These are phyloP conservation scores for Zenarchopterus dispar DNA, from an alignment of 2,797 vertebrate species.

Conservation along the genomic window DNA sequence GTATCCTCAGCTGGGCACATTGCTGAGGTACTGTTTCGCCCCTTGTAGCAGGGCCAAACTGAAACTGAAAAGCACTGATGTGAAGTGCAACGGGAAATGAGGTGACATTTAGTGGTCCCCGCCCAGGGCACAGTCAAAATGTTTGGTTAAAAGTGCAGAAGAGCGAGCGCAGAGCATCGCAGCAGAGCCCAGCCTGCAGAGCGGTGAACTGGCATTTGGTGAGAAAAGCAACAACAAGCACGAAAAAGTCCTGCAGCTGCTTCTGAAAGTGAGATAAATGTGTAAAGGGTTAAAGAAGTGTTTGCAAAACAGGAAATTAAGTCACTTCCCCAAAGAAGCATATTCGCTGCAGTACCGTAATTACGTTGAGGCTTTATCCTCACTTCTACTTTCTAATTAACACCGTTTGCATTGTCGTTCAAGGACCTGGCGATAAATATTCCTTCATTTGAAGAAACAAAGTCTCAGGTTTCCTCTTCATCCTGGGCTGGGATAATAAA, in stretches of 20 bases:
- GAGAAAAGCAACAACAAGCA: constrained; percentile 13
- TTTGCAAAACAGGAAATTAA: constrained; percentile 74
- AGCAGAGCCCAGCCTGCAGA: constrained; percentile 6
- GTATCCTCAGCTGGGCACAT: constrained; percentile 31
- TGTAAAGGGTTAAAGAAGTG: constrained; percentile 56
- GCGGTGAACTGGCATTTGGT: not conserved
- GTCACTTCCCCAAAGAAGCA: constrained; percentile 65
- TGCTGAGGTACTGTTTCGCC: constrained; percentile 46
- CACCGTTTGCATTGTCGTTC: constrained; percentile 2
- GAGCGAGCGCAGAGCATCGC: constrained; percentile 45
- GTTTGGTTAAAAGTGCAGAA: constrained; percentile 31
- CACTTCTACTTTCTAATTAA: constrained; percentile 62
- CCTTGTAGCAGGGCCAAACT: constrained; percentile 33
- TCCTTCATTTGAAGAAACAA: not conserved
- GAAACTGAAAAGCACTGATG: constrained; percentile 58
- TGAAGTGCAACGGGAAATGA: constrained; percentile 57
- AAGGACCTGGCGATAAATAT: not conserved
- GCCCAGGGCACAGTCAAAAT: constrained; percentile 51
- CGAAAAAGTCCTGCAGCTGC: constrained; percentile 20
- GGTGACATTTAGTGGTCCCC: constrained; percentile 64
- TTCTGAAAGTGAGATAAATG: constrained; percentile 52
- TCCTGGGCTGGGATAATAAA: constrained; percentile 5
- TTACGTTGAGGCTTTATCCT: constrained; percentile 33
- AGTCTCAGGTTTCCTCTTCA: constrained; percentile 2
- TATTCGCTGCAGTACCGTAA: constrained; percentile 34